Base-by-base conservation (phyloP, 2,113 vertebrate genomes). In the Calyptommatus sinebrachiatus region DNA sequence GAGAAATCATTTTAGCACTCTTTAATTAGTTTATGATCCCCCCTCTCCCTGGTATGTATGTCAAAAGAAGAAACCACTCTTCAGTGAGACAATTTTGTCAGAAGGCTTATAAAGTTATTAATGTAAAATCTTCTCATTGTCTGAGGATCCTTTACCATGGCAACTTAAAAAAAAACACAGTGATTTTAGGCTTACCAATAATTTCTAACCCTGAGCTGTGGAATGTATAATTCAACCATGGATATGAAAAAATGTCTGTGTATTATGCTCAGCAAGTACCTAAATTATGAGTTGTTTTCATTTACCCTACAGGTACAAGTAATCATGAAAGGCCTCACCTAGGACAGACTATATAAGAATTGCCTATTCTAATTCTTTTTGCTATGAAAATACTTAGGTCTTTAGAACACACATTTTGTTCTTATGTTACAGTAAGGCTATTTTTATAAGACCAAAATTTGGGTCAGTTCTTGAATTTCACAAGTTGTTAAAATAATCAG, bases 61-160 rank as follows among this genome's bases (percentile, higher is more conserved):
- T 90, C 90, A 87, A 83, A 85, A 83, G 85, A 90, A 88, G 71
- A 87, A 73, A 67, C 85, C 81, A 84, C 86, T 91, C 85, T 91
- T 93, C 89, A 81, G 83, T 82, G 76, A 91, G 89, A 91, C 91
- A 92, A 90, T 90, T 90, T 88, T 90, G 90, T 91, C 91, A 88
- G 83, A 92, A 91, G 88, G 85, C 77, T 87, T 88, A 89, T 87
- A 88, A 87, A 90, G 84, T 90, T 84, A 93, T 90, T 92, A 91
- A 90, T 85, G 90, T 88, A 92, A 92, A 92, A 94, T 90, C 87
- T 86, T 90, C 87, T 83, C 90, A 86, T 92, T 94, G 93, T 94
- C 89, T 91, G 88, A 77, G 86, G 91, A 91, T 90, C 87, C 90
- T 92, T 95, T 92, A 87, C 93, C 93, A 95, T 95, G 93, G 94